Evolutionary conservation across 2,113 vertebrate genomes (phyloP).

Genomic region (Tragelaphus imberbis): DNA sequence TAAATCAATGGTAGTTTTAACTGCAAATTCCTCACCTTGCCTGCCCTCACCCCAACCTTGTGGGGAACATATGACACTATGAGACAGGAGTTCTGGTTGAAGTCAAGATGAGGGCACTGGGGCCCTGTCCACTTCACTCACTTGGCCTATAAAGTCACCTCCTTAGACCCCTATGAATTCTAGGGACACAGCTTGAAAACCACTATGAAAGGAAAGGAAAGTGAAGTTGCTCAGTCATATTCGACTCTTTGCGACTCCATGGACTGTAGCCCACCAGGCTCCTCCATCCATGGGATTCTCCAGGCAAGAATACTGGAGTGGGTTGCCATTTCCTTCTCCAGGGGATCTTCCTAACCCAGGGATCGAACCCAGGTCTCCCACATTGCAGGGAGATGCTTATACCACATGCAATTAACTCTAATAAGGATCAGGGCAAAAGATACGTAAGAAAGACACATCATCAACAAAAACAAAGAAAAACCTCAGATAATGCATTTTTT

Average conservation of each 20-base stretch:
- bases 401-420: not conserved
- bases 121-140: not conserved
- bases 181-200: not conserved
- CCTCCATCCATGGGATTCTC: no score
- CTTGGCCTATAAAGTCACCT: not conserved
- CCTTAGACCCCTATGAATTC: not conserved
- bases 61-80: not conserved
- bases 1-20: not conserved
- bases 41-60: not conserved
- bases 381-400: no score
- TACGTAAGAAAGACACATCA: not conserved
- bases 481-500: not conserved
- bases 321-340: no score
- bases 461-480: not conserved
- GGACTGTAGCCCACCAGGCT: no score
- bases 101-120: not conserved
- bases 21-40: not conserved
- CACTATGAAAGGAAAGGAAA: not conserved
- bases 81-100: not conserved
- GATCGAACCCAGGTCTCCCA: no score
- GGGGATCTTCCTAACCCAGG: no score
- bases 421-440: not conserved
- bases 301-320: no score
- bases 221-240: no score
- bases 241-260: no score